Base-by-base conservation (phyloP, 1,140 invertebrate genomes). In the Drosophila teissieri region DNA sequence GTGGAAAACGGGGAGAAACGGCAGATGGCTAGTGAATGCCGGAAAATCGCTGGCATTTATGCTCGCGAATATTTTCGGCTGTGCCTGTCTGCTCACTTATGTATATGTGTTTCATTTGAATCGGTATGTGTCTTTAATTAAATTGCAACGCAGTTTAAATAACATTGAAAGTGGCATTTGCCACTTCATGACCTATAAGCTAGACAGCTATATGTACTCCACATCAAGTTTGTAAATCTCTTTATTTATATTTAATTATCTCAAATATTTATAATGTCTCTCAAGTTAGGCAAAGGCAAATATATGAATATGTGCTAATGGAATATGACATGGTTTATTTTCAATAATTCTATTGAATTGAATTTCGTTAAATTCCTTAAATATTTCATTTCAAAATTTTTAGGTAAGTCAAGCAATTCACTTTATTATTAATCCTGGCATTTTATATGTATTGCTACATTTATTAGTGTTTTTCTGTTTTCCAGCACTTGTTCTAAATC, bases 81-180 rank as follows among this genome's bases (percentile, higher is more conserved):
- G 48, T 53, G 45, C 17, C 56, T 48, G 45, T 52, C n/a, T 42
- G 17, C 68, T 79, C 51, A 73, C 68, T 73, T 83, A 68, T 77
- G 69, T 76, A 53, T 58, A 53, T 67, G 42, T 39, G 39, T 73
- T 58, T n/a, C 34, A 37, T 65, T 57, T 19, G 68, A 10, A 40
- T 17, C 31, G 17, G n/a, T 15, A 40, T 8, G 34, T 49, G 15
- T 63, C 48, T 68, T 74, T 73, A 79, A 84, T 80, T 76, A 65
- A 75, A 72, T 62, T 60, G 57, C 57, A 67, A 75, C 15, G 45
- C 36, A 34, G 36, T 40, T 48, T 40, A 36, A 56, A 69, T 37
- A 40, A 40, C 10, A 15, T 54, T 14, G 44, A 10, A 37, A 2
- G 4, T 52, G 27, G 7, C 14, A 60, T 54, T 51, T 19, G 1